Percentiles rank a stretch among this genome's conserved stretches.
Conservation (phyloP, 2,797 vertebrate species). For the Novumbra hubbsi region DNA sequence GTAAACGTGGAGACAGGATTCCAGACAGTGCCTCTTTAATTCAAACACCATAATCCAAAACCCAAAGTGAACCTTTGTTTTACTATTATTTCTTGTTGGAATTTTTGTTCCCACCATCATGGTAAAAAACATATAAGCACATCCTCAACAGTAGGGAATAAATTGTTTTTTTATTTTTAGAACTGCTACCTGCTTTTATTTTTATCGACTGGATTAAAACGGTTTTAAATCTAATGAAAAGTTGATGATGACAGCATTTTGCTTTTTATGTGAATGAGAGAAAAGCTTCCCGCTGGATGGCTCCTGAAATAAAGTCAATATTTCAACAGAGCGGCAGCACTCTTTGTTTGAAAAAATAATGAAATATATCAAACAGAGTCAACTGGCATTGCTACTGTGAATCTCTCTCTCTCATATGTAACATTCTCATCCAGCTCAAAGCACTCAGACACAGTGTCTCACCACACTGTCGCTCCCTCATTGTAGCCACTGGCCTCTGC, state of each 20-base stretch:
- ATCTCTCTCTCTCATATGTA: constrained; percentile 18
- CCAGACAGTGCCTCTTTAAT: too few species aligned
- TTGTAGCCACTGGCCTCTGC: background rate
- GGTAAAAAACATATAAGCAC: constrained; percentile 14
- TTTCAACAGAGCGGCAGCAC: constrained; percentile 61
- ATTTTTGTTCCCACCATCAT: background rate
- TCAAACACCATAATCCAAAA: too few species aligned
- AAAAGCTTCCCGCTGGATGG: constrained; percentile 57
- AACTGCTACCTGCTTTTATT: constrained; percentile 13
- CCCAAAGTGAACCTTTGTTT: too few species aligned
- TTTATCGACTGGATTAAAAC: constrained; percentile 35
- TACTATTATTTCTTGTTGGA: too few species aligned
- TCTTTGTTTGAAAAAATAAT: constrained; percentile 39
- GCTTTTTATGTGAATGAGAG: constrained; percentile 63
- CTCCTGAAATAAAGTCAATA: constrained; percentile 65
- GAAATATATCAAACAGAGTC: constrained; percentile 75
- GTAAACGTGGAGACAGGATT: too few species aligned
- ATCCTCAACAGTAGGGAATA: constrained; percentile 17
- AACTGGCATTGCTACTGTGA: constrained; percentile 51
- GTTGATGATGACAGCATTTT: constrained; percentile 72
- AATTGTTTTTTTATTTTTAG: constrained; percentile 12
- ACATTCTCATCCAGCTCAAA: background rate
- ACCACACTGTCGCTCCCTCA: background rate
- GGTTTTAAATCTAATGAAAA: constrained; percentile 57
- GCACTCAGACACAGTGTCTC: constrained; percentile 1